phyloP scores from a whole-genome alignment of 2,113 vertebrate genomes.

The Leuciscus idus region DNA sequence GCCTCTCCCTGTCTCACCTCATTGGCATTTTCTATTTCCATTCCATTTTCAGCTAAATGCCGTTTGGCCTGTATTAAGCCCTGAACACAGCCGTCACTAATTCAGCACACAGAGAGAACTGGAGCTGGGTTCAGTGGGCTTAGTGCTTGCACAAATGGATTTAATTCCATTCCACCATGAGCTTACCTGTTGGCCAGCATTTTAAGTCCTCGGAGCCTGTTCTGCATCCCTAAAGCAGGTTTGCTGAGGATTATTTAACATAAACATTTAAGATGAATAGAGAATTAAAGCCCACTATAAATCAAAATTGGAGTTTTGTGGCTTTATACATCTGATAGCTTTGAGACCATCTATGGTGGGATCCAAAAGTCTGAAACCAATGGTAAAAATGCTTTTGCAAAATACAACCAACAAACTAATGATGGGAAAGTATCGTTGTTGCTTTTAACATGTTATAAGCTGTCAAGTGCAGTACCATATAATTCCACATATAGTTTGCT shows the following conservation, averaged over 20 bases:
- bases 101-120: conserved; percentile 31
- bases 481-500: background rate
- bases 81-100: conserved; percentile 42
- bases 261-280: conserved; percentile 2
- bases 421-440: too few relatives aligned
- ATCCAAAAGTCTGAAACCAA: background rate
- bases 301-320: background rate
- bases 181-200: conserved; percentile 33
- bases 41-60: conserved; percentile 57
- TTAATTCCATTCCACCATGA: conserved; percentile 2
- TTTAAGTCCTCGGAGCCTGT: conserved; percentile 27
- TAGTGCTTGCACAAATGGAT: conserved; percentile 22
- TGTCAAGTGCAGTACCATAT: background rate
- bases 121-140: conserved; percentile 26
- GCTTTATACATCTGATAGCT: background rate
- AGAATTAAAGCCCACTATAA: background rate
- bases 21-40: conserved; percentile 63
- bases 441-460: too few relatives aligned
- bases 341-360: background rate
- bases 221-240: background rate
- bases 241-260: background rate
- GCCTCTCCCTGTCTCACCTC: conserved; percentile 69
- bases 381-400: too few relatives aligned
- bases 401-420: too few relatives aligned
- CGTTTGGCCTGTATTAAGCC: conserved; percentile 35